Evolutionary conservation across 1,140 invertebrate species (phyloP), one percentile per base, ranked within the genome.

Genomic region (Micrasema minimum): DNA sequence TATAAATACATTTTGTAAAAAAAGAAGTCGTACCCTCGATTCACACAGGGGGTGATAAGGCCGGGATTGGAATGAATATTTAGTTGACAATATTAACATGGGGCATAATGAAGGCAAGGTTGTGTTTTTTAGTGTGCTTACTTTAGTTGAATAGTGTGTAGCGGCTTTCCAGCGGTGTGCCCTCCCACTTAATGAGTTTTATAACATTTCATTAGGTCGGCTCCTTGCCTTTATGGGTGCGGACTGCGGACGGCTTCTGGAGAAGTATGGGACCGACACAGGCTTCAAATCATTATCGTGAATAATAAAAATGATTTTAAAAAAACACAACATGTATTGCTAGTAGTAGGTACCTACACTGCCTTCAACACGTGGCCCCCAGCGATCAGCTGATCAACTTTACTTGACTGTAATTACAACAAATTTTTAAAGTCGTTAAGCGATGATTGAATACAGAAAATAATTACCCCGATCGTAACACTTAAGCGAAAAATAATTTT

Each of bases 131-230:
- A 35, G 50, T 53, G 55, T 38, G 35, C 55, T 41, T 59, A 20
- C 35, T 59, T 59, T 38, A 41, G 55, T 59, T 1, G 55, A 20
- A 20, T 59, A 59, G 43, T 51, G 66, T 51, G 37, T 41, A 37
- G 43, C 64, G 68, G 53, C 46, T 51, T 51, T 66, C 62, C 45
- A 26, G 26, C 65, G 64, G 45, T 37, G 66, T 26, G 37, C 55
- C 72, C 72, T 67, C 72, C 72, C 69, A 74, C 72, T 69, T 75
- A 71, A 75, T 75, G 69, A 57, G 65, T 69, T 71, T 69, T 71
- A 74, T 75, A 75, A 75, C 72, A 75, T 75, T 75, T 75, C 72
- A 75, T 75, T 75, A 75, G 69, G 68, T 45, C 31, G 66, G 55
- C 31, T 38, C 51, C 22, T 35, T 31, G 51, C 68, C 68, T 71